Conservation (phyloP, 2,113 vertebrate genomes). For the Triplophysa rosa region DNA sequence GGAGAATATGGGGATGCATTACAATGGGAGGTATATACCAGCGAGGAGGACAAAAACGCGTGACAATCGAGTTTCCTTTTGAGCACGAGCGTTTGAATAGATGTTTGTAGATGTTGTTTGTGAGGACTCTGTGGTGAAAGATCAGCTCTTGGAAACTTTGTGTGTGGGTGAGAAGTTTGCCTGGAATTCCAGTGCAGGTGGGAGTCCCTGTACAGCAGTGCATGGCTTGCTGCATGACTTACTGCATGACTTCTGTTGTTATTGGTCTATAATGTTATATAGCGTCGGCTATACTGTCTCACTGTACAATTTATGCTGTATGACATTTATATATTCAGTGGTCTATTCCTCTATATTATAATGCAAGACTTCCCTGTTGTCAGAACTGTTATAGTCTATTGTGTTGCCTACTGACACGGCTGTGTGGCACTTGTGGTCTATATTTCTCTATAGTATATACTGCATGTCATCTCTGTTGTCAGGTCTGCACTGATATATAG, state of each 20-base stretch:
- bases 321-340: background rate
- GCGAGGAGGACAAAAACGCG: background rate
- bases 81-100: background rate
- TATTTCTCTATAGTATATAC: background rate
- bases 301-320: background rate
- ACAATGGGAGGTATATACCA: background rate
- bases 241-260: slow-evolving; percentile 4
- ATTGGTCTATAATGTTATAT: background rate
- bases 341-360: too few species aligned
- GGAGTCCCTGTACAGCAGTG: slow-evolving; percentile 16
- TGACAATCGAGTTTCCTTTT: background rate
- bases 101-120: slow-evolving; percentile 20
- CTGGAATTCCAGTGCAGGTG: slow-evolving; percentile 36
- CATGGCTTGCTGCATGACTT: background rate
- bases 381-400: too few species aligned
- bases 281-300: background rate
- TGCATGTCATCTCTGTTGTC: background rate
- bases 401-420: background rate
- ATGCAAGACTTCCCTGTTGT: too few species aligned
- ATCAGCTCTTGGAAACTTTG: slow-evolving; percentile 43
- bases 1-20: background rate
- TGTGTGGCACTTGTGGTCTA: background rate
- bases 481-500: background rate
- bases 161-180: slow-evolving; percentile 35
- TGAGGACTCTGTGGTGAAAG: slow-evolving; percentile 8